These are phyloP conservation scores for Austrolebias charrua DNA, from an alignment of 2,797 vertebrate genomes.

Conservation along the genomic window DNA sequence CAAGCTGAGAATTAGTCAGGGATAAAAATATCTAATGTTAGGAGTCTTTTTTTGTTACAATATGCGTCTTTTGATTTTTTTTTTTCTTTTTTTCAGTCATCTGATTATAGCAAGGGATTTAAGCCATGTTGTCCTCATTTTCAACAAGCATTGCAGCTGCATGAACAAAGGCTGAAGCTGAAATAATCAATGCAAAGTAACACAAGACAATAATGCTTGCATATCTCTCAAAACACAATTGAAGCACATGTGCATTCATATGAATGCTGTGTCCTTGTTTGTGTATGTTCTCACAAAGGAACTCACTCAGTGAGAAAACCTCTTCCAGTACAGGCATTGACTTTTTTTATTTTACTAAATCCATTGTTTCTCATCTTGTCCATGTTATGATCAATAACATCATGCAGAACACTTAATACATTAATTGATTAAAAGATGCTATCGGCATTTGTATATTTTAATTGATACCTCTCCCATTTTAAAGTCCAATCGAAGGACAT, in stretches of 20 bases:
- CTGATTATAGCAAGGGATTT: slow-evolving; percentile 54
- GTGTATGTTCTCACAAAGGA: slow-evolving; percentile 21
- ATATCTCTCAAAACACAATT: slow-evolving; percentile 57
- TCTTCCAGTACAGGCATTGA: slow-evolving; percentile 12
- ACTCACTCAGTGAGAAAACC: slow-evolving; percentile 6
- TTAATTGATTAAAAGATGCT: slow-evolving; percentile 63
- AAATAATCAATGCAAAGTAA: slow-evolving; percentile 70
- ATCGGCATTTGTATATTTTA: slow-evolving; percentile 61
- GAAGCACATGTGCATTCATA: slow-evolving; percentile 48
- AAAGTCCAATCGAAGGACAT: slow-evolving; percentile 56
- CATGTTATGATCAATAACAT: slow-evolving; percentile 55
- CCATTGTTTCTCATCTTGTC: slow-evolving; percentile 56
- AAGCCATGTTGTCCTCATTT: slow-evolving; percentile 63
- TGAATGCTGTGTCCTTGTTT: slow-evolving; percentile 33
- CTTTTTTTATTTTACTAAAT: slow-evolving; percentile 19
- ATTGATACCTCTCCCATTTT: slow-evolving; percentile 55
- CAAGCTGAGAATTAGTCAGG: slow-evolving; percentile 55
- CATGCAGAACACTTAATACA: slow-evolving; percentile 48
- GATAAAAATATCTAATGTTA: slow-evolving; percentile 48
- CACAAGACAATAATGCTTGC: slow-evolving; percentile 59
- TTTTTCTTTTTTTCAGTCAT: slow-evolving; percentile 21
- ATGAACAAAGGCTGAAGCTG: slow-evolving; percentile 63
- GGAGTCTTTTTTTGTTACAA: slow-evolving; percentile 46
- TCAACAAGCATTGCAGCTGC: slow-evolving; percentile 59
- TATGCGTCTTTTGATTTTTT: slow-evolving; percentile 9